A percentile compares a stretch with the other conserved stretches of the same genome.
Conservation (phyloP, 30 jellyfish, hydroid and myxozoan genomes). For the Sanderia malayensis region DNA sequence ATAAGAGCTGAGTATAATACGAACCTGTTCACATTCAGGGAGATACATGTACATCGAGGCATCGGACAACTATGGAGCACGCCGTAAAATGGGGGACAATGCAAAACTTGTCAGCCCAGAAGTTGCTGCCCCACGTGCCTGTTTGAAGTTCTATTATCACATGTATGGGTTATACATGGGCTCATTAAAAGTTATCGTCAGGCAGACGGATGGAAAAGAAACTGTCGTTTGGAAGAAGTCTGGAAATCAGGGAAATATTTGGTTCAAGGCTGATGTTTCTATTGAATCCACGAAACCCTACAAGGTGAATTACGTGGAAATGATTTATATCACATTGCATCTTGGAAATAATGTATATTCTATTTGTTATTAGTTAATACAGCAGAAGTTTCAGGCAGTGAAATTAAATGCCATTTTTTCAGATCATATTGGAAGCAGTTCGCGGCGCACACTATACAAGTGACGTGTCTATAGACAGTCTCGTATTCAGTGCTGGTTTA, state of each 20-base stretch:
- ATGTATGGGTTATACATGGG: slow-evolving; percentile 90
- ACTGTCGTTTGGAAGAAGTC: slow-evolving; percentile 52
- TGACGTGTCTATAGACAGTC: slow-evolving; percentile 79
- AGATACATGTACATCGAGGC: slow-evolving; percentile 76
- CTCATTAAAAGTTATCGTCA: slow-evolving; percentile 26
- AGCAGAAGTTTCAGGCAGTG: too few species aligned
- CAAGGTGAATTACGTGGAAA: slow-evolving; percentile 50
- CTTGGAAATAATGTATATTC: too few species aligned
- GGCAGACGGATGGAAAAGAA: slow-evolving; percentile 27
- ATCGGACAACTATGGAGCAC: slow-evolving; percentile 56
- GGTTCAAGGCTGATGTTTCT: slow-evolving; percentile 64
- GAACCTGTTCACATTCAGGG: slow-evolving; percentile 24
- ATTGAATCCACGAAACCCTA: slow-evolving; percentile 43
- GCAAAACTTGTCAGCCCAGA: slow-evolving; percentile 78
- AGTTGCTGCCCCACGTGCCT: slow-evolving; percentile 62
- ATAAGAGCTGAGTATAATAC: neutral
- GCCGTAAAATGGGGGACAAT: slow-evolving; percentile 53
- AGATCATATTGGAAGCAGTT: slow-evolving; percentile 77
- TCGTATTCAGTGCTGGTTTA: slow-evolving; percentile 61
- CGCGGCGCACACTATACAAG: slow-evolving; percentile 86
- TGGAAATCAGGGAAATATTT: slow-evolving; percentile 80
- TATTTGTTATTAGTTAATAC: too few species aligned
- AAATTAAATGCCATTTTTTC: too few species aligned
- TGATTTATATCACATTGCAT: too few species aligned
- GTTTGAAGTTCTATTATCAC: slow-evolving; percentile 64